A percentile compares a stretch with the other conserved stretches of the same genome.
Evolutionary conservation across 2,113 vertebrate genomes (phyloP).

Genomic region (Triplophysa tibetana): DNA sequence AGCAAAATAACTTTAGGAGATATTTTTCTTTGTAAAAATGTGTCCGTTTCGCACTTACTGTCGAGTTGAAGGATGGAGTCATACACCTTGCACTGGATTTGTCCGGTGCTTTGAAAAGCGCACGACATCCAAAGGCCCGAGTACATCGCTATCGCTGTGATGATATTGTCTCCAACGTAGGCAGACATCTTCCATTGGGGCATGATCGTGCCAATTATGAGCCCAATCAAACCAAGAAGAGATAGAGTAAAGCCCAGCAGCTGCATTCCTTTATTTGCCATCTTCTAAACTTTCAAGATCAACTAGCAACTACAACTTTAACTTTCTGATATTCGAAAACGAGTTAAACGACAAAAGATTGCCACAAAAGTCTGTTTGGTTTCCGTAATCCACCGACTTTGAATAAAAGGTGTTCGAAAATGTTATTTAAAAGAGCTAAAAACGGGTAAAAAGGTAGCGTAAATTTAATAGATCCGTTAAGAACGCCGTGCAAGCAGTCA

Average conservation of each 20-base stretch:
- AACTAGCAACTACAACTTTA: neutral
- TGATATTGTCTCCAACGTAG: slow-evolving; percentile 84
- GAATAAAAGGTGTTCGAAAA: neutral
- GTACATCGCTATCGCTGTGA: slow-evolving; percentile 85
- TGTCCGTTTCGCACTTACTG: slow-evolving; percentile 63
- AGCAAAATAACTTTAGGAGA: neutral
- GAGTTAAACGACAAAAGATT: neutral
- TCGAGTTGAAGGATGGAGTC: slow-evolving; percentile 84
- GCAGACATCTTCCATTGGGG: slow-evolving; percentile 89
- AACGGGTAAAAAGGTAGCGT: too few species aligned
- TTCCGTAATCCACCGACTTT: neutral
- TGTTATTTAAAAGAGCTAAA: too few species aligned
- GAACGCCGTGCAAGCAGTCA: neutral
- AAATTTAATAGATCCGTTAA: neutral
- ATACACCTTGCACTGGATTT: slow-evolving; percentile 85
- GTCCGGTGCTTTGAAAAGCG: slow-evolving; percentile 80
- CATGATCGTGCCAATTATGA: slow-evolving; percentile 81
- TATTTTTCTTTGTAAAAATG: neutral
- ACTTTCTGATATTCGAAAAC: neutral
- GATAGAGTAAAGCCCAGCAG: slow-evolving; percentile 82
- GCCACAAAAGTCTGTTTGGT: neutral
- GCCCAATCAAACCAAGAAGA: slow-evolving; percentile 76
- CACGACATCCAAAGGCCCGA: slow-evolving; percentile 89
- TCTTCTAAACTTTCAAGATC: slow-evolving; percentile 46
- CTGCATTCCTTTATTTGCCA: slow-evolving; percentile 87